A percentile compares a stretch with the other conserved stretches of the same genome.
Evolutionary conservation across 1,140 invertebrate species (phyloP).

Genomic region (Neodiprion lecontei): DNA sequence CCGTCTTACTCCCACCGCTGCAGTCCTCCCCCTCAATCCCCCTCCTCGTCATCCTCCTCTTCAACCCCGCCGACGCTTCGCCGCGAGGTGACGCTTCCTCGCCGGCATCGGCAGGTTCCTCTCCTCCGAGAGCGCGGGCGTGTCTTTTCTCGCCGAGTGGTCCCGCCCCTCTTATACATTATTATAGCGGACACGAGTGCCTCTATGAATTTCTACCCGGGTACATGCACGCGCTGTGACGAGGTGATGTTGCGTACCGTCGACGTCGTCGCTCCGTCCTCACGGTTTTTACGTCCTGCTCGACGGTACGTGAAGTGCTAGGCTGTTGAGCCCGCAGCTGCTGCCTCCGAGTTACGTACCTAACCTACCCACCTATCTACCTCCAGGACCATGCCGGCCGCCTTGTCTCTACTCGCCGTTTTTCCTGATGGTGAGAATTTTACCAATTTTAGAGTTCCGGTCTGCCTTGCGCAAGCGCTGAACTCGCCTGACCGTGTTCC

Average conservation of each 20-base stretch:
- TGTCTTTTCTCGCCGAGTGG: constrained; percentile 3
- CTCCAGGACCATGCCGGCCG: no score
- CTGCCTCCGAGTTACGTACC: constrained; percentile 7
- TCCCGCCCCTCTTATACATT: constrained; percentile 61
- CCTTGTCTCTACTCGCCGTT: no score
- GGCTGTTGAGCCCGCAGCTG: background rate
- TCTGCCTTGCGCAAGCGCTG: no score
- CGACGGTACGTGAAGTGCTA: no score
- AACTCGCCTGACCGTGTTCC: no score
- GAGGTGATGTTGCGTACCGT: constrained; percentile 32
- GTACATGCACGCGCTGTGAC: constrained; percentile 14
- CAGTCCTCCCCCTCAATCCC: constrained; percentile 21
- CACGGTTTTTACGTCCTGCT: background rate
- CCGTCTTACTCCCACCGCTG: constrained; percentile 33
- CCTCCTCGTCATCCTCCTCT: constrained; percentile 5
- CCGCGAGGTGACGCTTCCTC: background rate
- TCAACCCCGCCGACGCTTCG: constrained; percentile 1
- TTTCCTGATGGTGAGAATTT: no score
- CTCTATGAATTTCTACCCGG: constrained; percentile 60
- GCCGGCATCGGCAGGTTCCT: constrained; percentile 37
- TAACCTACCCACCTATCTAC: no score
- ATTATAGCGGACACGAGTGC: constrained; percentile 52
- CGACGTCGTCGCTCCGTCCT: constrained; percentile 32
- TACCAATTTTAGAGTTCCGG: no score
- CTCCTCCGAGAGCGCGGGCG: constrained; percentile 25